Percentiles rank a stretch among this genome's conserved stretches.
These are phyloP conservation scores for Brenthis hecate DNA, from an alignment of 2,888 invertebrate genomes.

Conservation along the genomic window DNA sequence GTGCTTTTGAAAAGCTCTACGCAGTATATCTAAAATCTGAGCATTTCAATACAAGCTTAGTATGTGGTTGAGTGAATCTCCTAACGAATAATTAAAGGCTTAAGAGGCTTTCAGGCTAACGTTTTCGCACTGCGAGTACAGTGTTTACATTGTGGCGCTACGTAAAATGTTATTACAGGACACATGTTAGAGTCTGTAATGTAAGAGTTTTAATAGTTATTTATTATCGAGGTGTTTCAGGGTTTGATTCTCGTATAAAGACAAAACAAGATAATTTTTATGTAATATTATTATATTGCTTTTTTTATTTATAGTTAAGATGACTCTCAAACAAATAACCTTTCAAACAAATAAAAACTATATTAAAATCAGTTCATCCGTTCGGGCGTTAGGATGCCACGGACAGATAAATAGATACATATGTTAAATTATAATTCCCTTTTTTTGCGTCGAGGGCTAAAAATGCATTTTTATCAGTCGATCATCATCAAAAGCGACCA, in stretches of 20 bases:
- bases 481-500: too few relatives aligned
- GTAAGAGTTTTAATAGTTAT: background rate
- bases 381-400: too few relatives aligned
- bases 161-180: conserved; percentile 11
- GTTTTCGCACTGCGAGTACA: conserved; percentile 4
- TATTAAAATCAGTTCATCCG: too few relatives aligned
- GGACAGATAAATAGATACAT: too few relatives aligned
- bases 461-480: too few relatives aligned
- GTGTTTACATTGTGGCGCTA: conserved; percentile 15
- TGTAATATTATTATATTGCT: too few relatives aligned
- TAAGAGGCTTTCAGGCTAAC: conserved; percentile 20
- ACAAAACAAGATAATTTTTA: too few relatives aligned
- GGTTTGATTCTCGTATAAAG: background rate
- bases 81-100: conserved; percentile 26
- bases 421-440: too few relatives aligned
- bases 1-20: background rate
- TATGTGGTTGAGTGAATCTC: conserved; percentile 21
- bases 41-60: conserved; percentile 20
- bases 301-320: too few relatives aligned
- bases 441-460: too few relatives aligned
- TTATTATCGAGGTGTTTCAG: background rate
- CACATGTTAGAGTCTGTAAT: background rate
- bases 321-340: too few relatives aligned
- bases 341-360: too few relatives aligned
- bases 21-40: conserved; percentile 12